Base-by-base conservation (phyloP, 1,140 invertebrate genomes). In the Phthorimaea operculella region DNA sequence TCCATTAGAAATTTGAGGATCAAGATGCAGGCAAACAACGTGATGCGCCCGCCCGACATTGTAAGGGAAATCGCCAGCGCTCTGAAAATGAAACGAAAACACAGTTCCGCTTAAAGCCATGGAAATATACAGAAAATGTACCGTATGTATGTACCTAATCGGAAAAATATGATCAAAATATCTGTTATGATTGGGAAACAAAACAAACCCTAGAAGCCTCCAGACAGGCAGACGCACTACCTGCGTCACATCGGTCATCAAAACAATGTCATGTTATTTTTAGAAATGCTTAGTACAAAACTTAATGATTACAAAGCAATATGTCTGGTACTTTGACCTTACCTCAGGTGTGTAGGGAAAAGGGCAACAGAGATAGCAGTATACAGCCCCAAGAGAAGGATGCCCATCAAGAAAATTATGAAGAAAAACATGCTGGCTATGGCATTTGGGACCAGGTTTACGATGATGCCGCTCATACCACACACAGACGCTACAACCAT, bases 341-440 rank as follows among this genome's bases (percentile, higher is more conserved):
- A 77, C 76, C 76, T 75, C 6, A 79, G 53, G 54, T 70, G 57
- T 0, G 76, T 79, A 14, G 76, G 76, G 55, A 76, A 79, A 7
- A 77, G 51, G 0, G 72, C 60, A 0, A 79, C 67, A 11, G 60
- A 54, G 10, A 77, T 76, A 0, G 76, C 70, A 0, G 71, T 72
- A 34, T 79, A 77, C 10, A 79, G 51, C 2, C 76, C 74, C 10
- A 69, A n/a, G 12, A 71, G 61, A 4, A 74, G 49, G 9, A 76
- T 53, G 0, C 68, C 74, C 51, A 65, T 36, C 0, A 66, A 10
- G 39, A 70, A 65, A n/a, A 70, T 18, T 0, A 59, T 48, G 61
- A 76, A 76, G 4, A 79, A 33, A 0, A 66, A 55, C 6, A 52
- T 62, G 49, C 70, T 74, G 53, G 52, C 72, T 7, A 68, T 60